These are phyloP conservation scores for Parapsyche elsis DNA, from an alignment of 1,140 invertebrate species.

Conservation along the genomic window DNA sequence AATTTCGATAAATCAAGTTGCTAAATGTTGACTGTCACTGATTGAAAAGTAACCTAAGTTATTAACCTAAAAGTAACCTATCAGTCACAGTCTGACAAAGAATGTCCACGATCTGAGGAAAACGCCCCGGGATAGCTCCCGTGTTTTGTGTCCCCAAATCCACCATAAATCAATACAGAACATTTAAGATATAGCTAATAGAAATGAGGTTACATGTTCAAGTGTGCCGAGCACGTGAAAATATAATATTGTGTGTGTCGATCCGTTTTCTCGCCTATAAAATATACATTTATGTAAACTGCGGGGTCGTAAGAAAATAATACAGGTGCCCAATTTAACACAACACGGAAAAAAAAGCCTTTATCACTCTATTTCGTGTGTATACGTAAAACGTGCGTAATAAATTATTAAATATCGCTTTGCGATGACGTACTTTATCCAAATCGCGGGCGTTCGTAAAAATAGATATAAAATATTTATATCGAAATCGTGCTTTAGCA, in stretches of 20 bases:
- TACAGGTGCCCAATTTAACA: no score
- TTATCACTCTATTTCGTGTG: not conserved
- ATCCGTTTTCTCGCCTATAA: no score
- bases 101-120: not conserved
- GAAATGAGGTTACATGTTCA: not conserved
- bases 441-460: not conserved
- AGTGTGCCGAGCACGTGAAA: no score
- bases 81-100: conserved; percentile 12
- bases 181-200: not conserved
- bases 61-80: no score
- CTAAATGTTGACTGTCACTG: not conserved
- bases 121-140: not conserved
- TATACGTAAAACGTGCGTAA: not conserved
- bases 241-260: no score
- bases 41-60: conserved; percentile 24
- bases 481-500: not conserved
- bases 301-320: no score
- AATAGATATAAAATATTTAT: not conserved
- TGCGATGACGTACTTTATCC: not conserved
- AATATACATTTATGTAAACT: no score
- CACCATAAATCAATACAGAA: conserved; percentile 18
- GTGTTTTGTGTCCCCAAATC: not conserved
- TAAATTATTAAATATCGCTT: not conserved
- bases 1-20: not conserved
- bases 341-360: no score